Evolutionary conservation across 2,888 invertebrate species (phyloP).

Genomic region (Baccha elongata): DNA sequence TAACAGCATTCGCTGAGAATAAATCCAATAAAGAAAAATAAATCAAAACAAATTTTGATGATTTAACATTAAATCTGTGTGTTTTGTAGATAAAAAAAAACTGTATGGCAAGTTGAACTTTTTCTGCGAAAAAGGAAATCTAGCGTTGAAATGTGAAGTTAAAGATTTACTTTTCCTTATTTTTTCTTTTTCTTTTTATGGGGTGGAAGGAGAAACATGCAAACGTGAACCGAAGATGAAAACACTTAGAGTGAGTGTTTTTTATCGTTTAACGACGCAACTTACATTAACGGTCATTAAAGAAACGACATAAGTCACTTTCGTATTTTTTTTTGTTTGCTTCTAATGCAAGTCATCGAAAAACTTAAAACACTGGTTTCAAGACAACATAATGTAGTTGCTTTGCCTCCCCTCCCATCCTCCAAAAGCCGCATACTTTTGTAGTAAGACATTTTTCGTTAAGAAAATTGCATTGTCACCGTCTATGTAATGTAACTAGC

Average conservation of each 20-base stretch:
- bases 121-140: too few species aligned
- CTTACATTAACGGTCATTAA: not conserved
- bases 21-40: too few species aligned
- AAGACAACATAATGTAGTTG: constrained; percentile 14
- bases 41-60: too few species aligned
- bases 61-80: too few species aligned
- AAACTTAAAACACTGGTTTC: not conserved
- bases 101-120: too few species aligned
- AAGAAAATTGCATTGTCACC: constrained; percentile 32
- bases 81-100: too few species aligned
- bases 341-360: not conserved
- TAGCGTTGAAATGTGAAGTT: too few species aligned
- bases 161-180: too few species aligned
- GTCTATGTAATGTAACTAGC: constrained; percentile 28
- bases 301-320: not conserved
- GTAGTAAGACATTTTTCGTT: not conserved
- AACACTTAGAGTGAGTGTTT: not conserved
- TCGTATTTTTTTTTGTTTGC: not conserved
- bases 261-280: not conserved
- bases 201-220: too few species aligned
- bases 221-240: too few species aligned
- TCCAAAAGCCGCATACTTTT: not conserved
- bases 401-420: not conserved
- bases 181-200: too few species aligned
- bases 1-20: too few species aligned